phyloP scores from a whole-genome alignment of 1,140 invertebrate species.

The Ceratitis capitata region DNA sequence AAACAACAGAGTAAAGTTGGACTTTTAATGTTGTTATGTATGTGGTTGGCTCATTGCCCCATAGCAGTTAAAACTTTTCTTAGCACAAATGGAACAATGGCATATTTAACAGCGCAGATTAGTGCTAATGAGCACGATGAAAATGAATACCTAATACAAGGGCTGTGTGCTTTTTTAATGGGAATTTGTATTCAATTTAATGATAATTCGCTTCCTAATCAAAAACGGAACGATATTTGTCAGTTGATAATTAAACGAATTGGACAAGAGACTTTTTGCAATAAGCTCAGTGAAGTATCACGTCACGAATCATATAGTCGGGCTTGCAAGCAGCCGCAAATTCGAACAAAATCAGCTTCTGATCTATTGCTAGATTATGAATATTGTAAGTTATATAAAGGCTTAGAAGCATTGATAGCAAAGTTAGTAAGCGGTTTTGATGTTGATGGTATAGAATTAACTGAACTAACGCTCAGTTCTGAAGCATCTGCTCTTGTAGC shows the following conservation, averaged over 20 bases:
- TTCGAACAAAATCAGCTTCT: conserved; percentile 76
- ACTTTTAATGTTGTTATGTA: conserved; percentile 88
- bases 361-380: conserved; percentile 95
- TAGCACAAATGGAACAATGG: conserved; percentile 83
- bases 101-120: conserved; percentile 83
- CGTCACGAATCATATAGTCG: conserved; percentile 91
- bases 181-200: conserved; percentile 94
- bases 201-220: conserved; percentile 83
- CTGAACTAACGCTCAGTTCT: conserved; percentile 67
- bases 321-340: conserved; percentile 93
- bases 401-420: conserved; percentile 69
- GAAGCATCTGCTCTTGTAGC: conserved; percentile 72
- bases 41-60: conserved; percentile 89
- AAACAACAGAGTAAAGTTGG: conserved; percentile 92
- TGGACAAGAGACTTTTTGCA: conserved; percentile 88
- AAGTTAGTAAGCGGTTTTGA: conserved; percentile 60
- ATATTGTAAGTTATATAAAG: conserved; percentile 90
- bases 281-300: conserved; percentile 86
- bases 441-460: conserved; percentile 66
- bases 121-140: conserved; percentile 85
- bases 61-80: conserved; percentile 87
- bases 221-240: conserved; percentile 82
- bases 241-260: conserved; percentile 90
- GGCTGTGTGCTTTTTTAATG: conserved; percentile 93
- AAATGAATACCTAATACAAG: conserved; percentile 86